These are phyloP conservation scores for Argyrosomus regius DNA, from an alignment of 2,797 vertebrate species.

Conservation along the genomic window DNA sequence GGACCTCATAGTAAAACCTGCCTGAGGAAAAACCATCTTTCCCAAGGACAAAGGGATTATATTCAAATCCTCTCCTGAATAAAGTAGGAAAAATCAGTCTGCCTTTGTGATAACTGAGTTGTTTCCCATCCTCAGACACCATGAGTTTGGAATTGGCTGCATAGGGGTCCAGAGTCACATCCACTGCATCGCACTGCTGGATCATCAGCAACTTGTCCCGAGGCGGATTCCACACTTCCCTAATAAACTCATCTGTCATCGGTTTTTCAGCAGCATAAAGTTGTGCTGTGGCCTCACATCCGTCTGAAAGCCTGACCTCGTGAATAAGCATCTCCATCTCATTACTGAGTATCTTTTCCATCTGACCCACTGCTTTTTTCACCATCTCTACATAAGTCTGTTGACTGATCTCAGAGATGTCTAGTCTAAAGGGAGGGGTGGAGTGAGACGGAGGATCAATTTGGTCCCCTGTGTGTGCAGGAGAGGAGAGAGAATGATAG, in stretches of 20 bases:
- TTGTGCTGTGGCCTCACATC: not conserved
- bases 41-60: not conserved
- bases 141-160: accelerated
- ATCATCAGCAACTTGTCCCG: conserved; percentile 54
- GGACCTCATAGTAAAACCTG: conserved; percentile 64
- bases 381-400: conserved; percentile 13
- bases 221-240: conserved; percentile 30
- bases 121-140: conserved; percentile 42
- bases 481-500: not conserved
- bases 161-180: conserved; percentile 49
- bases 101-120: accelerated
- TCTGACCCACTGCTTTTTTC: conserved; percentile 34
- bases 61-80: not conserved
- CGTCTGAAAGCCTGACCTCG: conserved; percentile 22
- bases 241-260: not conserved
- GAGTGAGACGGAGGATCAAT: not conserved
- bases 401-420: not conserved
- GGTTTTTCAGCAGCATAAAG: not conserved
- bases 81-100: accelerated
- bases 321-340: conserved; percentile 49
- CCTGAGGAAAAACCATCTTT: conserved; percentile 59
- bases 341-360: conserved; percentile 35
- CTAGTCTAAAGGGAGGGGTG: not conserved
- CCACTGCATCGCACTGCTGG: conserved; percentile 36
- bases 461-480: not conserved